These are phyloP conservation scores for Diabrotica undecimpunctata DNA, from an alignment of 1,140 invertebrate species.

Conservation along the genomic window DNA sequence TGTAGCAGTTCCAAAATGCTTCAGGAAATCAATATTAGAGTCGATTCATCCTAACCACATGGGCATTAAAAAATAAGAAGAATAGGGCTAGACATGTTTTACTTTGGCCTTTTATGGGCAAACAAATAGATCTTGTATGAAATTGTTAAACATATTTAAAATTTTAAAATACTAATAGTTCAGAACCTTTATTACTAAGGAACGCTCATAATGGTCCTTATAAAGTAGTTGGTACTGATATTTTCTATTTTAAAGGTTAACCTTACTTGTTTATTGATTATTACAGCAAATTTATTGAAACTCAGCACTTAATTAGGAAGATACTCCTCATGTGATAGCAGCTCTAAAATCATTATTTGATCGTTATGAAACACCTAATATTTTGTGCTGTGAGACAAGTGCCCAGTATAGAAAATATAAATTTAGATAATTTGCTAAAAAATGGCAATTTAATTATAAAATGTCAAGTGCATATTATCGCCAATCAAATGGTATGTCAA, in stretches of 20 bases:
- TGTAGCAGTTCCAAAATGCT: no score
- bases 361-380: neutral
- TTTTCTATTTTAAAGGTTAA: neutral
- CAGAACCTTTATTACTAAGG: neutral
- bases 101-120: neutral
- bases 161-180: neutral
- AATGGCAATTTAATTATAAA: neutral
- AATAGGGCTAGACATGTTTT: neutral
- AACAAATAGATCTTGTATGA: neutral
- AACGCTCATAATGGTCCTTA: neutral
- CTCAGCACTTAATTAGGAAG: neutral
- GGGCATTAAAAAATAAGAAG: neutral
- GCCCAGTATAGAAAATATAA: neutral
- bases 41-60: neutral
- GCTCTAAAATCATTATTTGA: neutral
- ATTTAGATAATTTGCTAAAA: neutral
- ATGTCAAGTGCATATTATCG: conserved; percentile 11
- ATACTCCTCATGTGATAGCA: neutral
- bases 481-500: neutral
- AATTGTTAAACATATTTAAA: conserved; percentile 2
- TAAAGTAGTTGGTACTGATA: neutral
- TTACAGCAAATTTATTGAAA: neutral
- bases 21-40: no score
- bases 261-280: neutral
- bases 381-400: neutral